Base-by-base conservation (phyloP, 2,888 invertebrate genomes). In the Amblyteles armatorius region DNA sequence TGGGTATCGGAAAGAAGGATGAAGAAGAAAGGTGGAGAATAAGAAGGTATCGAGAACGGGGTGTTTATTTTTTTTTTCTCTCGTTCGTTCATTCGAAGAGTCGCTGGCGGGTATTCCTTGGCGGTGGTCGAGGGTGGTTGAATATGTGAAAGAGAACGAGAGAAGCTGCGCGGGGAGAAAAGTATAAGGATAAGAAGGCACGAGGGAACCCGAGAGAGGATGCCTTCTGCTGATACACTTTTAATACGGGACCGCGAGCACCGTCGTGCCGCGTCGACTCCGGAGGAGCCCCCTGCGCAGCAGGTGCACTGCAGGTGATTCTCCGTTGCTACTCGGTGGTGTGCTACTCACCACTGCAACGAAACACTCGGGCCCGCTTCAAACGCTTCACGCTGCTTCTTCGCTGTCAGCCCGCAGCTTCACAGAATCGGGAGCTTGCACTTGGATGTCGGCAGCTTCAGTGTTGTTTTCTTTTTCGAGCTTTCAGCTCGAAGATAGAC, bases 281-380 rank as follows among this genome's bases (percentile, higher is more conserved):
- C 87, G 88, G 88, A 29, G 89, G 89, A 93, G 93, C 93, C 93
- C 93, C 93, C 93, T 93, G 93, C 93, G 90, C 93, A 93, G 93
- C 93, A 93, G 93, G 93, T 93, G 93, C 92, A 92, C 92, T 89
- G 93, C 93, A 93, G 93, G 93, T 93, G 93, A 93, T 91, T 93
- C 92, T 90, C 85, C 87, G 88, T 88, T 91, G 89, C 88, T 91
- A 88, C 88, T 90, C 88, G 84, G 71, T 88, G 81, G 81, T 68
- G 79, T 57, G 44, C 44, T 48, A 48, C 44, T 67, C 81, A 82
- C 79, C 36, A 22, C 36, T 63, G 69, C 63, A 29, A 50, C 55
- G 44, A 16, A 19, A 50, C 40, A 19, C 36, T 68, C 77, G 82
- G 50, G 9, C 60, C 79, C 52, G 48, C 44, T 78, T 69, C 69